Conservation (phyloP, 2,797 vertebrate species). For the Danio choprae region DNA sequence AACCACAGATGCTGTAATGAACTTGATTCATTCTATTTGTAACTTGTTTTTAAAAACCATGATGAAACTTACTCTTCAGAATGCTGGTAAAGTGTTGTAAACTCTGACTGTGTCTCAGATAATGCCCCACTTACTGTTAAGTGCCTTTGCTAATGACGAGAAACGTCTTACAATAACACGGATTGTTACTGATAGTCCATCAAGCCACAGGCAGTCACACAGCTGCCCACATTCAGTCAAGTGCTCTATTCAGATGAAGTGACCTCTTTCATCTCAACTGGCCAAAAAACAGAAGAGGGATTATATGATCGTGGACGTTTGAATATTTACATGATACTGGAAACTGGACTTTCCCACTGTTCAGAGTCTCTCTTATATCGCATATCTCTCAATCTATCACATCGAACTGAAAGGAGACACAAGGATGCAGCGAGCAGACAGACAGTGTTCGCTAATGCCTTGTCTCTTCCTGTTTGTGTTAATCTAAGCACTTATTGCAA, state of each 20-base stretch:
- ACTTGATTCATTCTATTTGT: background rate
- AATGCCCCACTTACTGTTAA: slow-evolving; percentile 18
- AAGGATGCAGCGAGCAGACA: slow-evolving; percentile 14
- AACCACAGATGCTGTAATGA: background rate
- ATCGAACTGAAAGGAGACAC: slow-evolving; percentile 11
- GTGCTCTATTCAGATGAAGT: slow-evolving; percentile 27
- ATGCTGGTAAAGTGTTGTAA: slow-evolving; percentile 2
- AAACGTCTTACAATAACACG: slow-evolving; percentile 16
- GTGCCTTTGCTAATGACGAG: slow-evolving; percentile 13
- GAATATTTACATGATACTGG: slow-evolving; percentile 26
- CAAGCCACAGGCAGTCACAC: slow-evolving; percentile 14
- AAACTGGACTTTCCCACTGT: background rate
- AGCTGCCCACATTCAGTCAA: slow-evolving; percentile 31
- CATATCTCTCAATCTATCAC: background rate
- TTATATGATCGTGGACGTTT: slow-evolving; percentile 7
- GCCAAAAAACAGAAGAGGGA: slow-evolving; percentile 22
- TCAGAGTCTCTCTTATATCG: background rate
- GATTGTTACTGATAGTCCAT: slow-evolving; percentile 37
- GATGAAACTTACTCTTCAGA: background rate
- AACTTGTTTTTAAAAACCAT: background rate
- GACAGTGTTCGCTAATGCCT: slow-evolving; percentile 6
- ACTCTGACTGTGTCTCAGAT: background rate
- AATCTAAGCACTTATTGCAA: slow-evolving; percentile 40
- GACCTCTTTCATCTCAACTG: slow-evolving; percentile 18
- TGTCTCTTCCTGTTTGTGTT: slow-evolving; percentile 19